These are phyloP conservation scores for Diarsia brunnea DNA, from an alignment of 2,888 invertebrate genomes.

Conservation along the genomic window DNA sequence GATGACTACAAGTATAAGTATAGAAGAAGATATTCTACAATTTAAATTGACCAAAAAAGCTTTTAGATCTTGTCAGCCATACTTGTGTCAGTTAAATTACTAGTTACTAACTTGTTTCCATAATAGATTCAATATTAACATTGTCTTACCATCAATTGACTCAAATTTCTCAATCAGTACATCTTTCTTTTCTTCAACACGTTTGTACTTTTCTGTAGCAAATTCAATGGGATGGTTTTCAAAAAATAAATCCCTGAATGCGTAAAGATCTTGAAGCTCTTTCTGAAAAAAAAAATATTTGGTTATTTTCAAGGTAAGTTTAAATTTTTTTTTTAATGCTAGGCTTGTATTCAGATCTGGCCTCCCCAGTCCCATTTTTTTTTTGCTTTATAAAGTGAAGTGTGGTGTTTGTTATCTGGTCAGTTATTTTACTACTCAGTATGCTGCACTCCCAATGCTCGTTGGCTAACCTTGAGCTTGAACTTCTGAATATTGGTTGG, in stretches of 20 bases:
- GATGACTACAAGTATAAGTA: too few species aligned
- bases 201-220: constrained; percentile 92
- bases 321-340: not conserved
- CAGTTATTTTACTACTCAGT: too few species aligned
- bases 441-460: too few species aligned
- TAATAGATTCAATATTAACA: not conserved
- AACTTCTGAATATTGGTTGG: too few species aligned
- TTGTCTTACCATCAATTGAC: constrained; percentile 91
- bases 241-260: constrained; percentile 95
- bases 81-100: not conserved
- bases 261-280: constrained; percentile 92
- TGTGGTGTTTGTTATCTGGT: too few species aligned
- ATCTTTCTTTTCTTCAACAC: constrained; percentile 92
- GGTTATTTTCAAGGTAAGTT: too few species aligned
- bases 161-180: constrained; percentile 92
- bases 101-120: not conserved
- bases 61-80: not conserved
- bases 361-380: too few species aligned
- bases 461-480: too few species aligned
- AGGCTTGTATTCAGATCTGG: too few species aligned
- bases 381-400: too few species aligned
- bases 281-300: constrained; percentile 90
- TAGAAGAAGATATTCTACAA: too few species aligned
- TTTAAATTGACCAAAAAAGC: not conserved
- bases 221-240: constrained; percentile 93